A percentile compares a stretch with the other conserved stretches of the same genome.
Evolutionary conservation across 2,113 vertebrate genomes (phyloP).

Genomic region (Phylloscopus whistleri): DNA sequence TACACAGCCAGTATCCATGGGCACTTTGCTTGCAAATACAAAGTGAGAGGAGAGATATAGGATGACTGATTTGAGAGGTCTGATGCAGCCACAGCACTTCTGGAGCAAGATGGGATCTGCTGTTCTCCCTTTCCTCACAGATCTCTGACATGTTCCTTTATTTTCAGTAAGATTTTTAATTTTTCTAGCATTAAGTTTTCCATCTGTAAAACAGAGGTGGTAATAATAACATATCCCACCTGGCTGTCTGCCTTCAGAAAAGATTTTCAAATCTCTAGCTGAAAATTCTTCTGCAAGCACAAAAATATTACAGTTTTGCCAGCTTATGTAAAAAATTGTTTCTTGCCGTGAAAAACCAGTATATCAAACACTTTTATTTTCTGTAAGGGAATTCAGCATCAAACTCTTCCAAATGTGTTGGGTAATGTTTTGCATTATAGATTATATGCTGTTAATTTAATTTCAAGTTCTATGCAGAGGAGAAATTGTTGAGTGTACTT

Average conservation of each 20-base stretch:
- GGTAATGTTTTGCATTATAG: neutral
- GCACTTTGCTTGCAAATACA: neutral
- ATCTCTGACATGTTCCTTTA: neutral
- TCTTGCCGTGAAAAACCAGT: neutral
- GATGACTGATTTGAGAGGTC: neutral
- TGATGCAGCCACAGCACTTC: neutral
- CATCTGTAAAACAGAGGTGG: neutral
- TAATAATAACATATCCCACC: neutral
- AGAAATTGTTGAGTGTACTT: neutral
- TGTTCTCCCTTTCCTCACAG: neutral
- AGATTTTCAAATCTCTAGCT: neutral
- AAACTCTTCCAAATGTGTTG: neutral
- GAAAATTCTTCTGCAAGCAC: slow-evolving; percentile 17
- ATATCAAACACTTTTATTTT: neutral
- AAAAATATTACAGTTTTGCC: neutral
- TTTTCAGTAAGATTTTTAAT: neutral
- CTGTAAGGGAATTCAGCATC: neutral
- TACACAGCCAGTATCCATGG: neutral
- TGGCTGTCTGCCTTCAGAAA: neutral
- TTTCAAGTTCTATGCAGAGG: neutral
- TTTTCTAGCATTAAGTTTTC: neutral
- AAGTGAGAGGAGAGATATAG: neutral
- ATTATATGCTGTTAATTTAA: slow-evolving; percentile 1
- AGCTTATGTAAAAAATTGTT: neutral
- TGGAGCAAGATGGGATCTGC: neutral